Conservation (phyloP, 1,140 invertebrate genomes). For the Zaprionus inermis region DNA sequence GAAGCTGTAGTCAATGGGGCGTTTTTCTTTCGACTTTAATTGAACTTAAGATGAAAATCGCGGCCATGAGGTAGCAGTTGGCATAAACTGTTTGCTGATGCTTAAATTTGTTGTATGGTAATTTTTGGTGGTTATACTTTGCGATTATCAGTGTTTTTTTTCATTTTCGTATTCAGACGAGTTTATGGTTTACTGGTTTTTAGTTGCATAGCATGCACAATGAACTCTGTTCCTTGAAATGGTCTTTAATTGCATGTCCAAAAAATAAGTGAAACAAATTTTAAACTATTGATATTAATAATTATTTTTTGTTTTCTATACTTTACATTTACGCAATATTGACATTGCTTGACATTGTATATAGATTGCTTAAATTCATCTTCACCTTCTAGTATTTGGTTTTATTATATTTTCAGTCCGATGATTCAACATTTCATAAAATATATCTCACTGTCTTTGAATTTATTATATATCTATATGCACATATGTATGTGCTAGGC, state of each 20-base stretch:
- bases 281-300: not conserved
- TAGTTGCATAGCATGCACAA: slow-evolving; percentile 13
- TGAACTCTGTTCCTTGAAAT: slow-evolving; percentile 36
- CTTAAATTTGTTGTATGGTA: slow-evolving; percentile 49
- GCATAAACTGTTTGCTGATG: slow-evolving; percentile 28
- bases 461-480: slow-evolving; percentile 21
- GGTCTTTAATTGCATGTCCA: not conserved
- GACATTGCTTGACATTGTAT: not conserved
- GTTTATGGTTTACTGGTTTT: slow-evolving; percentile 46
- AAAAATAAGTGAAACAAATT: not conserved
- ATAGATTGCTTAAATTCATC: not conserved
- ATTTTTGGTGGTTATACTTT: slow-evolving; percentile 46
- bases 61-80: slow-evolving; percentile 21
- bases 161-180: slow-evolving; percentile 24
- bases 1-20: slow-evolving; percentile 36
- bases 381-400: not conserved
- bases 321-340: slow-evolving; percentile 11
- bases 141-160: slow-evolving; percentile 41
- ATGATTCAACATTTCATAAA: not conserved
- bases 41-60: slow-evolving; percentile 47
- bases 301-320: not conserved
- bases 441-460: not conserved
- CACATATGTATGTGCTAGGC: slow-evolving; percentile 8
- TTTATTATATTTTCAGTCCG: not conserved
- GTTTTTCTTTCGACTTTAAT: slow-evolving; percentile 58